These are phyloP conservation scores for Littorina saxatilis DNA, from an alignment of 1,140 invertebrate genomes.

Conservation along the genomic window DNA sequence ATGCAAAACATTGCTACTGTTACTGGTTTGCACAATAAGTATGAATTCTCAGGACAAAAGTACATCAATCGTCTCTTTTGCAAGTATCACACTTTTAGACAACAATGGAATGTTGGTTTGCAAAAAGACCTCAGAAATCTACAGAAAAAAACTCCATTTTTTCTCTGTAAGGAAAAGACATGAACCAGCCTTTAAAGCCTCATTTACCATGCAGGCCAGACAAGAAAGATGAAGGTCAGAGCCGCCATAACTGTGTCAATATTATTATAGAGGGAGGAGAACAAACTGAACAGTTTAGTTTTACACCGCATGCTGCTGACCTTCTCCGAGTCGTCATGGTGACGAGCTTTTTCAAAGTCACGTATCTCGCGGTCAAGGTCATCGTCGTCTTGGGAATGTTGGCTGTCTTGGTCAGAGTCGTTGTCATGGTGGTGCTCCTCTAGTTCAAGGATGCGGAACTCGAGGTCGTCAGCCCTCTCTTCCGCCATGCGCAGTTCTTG, in stretches of 20 bases:
- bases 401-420: too few species aligned
- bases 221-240: neutral
- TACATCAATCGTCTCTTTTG: too few species aligned
- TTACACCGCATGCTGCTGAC: conserved; percentile 34
- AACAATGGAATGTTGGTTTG: too few species aligned
- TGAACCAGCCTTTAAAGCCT: too few species aligned
- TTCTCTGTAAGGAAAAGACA: too few species aligned
- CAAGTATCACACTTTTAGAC: too few species aligned
- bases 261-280: conserved; percentile 1
- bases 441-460: conserved; percentile 60
- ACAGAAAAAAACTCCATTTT: too few species aligned
- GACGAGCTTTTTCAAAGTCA: neutral
- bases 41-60: too few species aligned
- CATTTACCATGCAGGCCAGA: conserved; percentile 26
- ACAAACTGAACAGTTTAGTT: neutral
- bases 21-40: too few species aligned
- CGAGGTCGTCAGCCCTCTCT: conserved; percentile 59
- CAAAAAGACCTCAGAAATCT: too few species aligned
- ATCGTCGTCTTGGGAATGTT: neutral
- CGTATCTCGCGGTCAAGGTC: neutral
- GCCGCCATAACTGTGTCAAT: conserved; percentile 10
- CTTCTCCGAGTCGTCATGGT: neutral
- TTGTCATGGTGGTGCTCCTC: conserved; percentile 36
- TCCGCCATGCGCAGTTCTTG: conserved; percentile 47
- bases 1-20: too few species aligned